These are phyloP conservation scores for Pithys albifrons DNA, from an alignment of 2,113 vertebrate genomes.

Conservation along the genomic window DNA sequence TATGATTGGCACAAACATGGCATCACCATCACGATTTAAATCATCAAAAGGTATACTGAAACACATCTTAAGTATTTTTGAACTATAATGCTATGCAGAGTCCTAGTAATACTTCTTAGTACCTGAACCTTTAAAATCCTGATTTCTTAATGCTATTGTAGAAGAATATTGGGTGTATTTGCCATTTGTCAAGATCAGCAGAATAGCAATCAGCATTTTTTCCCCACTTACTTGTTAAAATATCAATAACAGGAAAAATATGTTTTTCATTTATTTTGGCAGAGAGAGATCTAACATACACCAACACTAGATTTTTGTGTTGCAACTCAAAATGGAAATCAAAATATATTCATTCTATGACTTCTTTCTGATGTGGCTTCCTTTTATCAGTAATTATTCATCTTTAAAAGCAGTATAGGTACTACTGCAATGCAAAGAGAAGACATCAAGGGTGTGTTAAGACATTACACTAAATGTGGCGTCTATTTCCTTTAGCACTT, in stretches of 20 bases:
- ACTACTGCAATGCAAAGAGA: constrained; percentile 12
- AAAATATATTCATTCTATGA: background rate
- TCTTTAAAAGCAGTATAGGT: background rate
- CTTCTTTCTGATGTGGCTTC: background rate
- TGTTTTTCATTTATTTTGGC: background rate
- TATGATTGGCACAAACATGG: background rate
- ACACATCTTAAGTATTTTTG: background rate
- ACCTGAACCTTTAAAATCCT: background rate
- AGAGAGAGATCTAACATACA: background rate
- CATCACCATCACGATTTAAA: background rate
- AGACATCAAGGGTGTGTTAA: constrained; percentile 26
- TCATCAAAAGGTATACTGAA: background rate
- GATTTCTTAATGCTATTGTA: background rate
- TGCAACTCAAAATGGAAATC: background rate
- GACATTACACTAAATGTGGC: constrained; percentile 46
- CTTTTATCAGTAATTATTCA: background rate
- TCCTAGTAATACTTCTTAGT: background rate
- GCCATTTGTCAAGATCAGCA: background rate
- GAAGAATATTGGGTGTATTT: background rate
- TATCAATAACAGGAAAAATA: background rate
- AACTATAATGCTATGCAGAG: background rate
- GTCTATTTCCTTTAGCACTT: constrained; percentile 55
- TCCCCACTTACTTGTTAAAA: background rate
- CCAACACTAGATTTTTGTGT: background rate
- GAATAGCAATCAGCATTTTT: background rate